Conservation (phyloP, 2,113 vertebrate species). For the Prochilodus magdalenae region DNA sequence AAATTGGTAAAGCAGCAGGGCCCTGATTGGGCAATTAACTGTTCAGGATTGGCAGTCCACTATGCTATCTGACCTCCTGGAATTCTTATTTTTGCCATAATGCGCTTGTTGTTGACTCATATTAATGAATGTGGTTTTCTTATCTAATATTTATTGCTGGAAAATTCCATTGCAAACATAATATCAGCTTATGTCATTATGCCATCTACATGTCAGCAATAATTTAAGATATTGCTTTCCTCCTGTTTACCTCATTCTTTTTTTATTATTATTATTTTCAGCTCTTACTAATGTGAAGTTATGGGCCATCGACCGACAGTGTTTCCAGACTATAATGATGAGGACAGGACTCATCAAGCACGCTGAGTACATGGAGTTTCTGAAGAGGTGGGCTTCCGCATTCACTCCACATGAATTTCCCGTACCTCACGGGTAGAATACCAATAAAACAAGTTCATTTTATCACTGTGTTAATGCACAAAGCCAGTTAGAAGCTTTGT, state of each 20-base stretch:
- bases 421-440: not conserved
- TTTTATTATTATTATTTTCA: constrained; percentile 63
- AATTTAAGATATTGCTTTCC: not conserved
- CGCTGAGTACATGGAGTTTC: constrained; percentile 97
- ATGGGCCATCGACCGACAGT: constrained; percentile 97
- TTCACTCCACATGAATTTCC: not conserved
- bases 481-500: not conserved
- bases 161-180: too few species aligned
- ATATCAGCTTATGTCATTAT: too few species aligned
- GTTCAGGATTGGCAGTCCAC: too few species aligned
- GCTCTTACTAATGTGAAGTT: constrained; percentile 94
- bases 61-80: too few species aligned
- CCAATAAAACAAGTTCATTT: not conserved
- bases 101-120: too few species aligned
- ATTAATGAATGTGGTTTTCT: too few species aligned
- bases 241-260: not conserved
- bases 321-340: constrained; percentile 99
- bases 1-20: too few species aligned
- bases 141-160: too few species aligned
- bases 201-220: not conserved
- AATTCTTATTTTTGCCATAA: too few species aligned
- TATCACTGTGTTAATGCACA: not conserved
- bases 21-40: too few species aligned
- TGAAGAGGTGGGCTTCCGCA: constrained; percentile 85
- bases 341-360: constrained; percentile 97